Evolutionary conservation across 2,888 invertebrate genomes (phyloP), one percentile per base, ranked within the genome.

Genomic region (Charanyca ferruginea): DNA sequence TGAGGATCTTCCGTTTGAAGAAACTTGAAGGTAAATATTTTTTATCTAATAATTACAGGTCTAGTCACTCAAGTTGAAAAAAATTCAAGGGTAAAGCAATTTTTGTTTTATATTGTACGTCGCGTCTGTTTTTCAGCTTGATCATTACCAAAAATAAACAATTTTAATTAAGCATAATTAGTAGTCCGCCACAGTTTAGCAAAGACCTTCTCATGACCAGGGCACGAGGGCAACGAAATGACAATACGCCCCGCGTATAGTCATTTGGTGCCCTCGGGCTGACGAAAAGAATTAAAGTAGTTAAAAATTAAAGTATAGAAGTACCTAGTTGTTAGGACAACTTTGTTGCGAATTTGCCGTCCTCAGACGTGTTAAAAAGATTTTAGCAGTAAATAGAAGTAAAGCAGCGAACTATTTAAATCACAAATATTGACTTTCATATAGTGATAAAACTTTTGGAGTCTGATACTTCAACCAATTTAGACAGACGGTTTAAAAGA

Each of bases 1-100:
- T 25, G 20, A 20, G 7, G 6, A 61, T 18, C 1, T 35, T 44
- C 63, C 25, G 25, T 66, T 42, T 11, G 16, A 49, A 62, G 22
- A 62, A 23, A 38, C 13, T 38, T 4, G 9, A 32, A 4, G 38
- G 13, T 38, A 23, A 35, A 44, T 47, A 23, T 22, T 4, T 42
- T n/a, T 28, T 4, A 35, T 32, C 28, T 22, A 13, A 48, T 28
- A 8, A 42, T 45, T n/a, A 35, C 25, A 25, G 60, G 13, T 18
- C 16, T 51, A 38, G 22, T 5, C 25, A 51, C 9, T 49, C 16
- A 32, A 13, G 32, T 32, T 18, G 42, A 38, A 53, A 48, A 23
- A 16, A 45, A 11, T 47, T 42, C 35, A 65, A 44, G 18, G 47
- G 3, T 35, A 25, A 13, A 63, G 11, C 13, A 9, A 22, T 48